Conservation (phyloP, 1,140 invertebrate genomes). For the Pseudomyrmex flavicornis region DNA sequence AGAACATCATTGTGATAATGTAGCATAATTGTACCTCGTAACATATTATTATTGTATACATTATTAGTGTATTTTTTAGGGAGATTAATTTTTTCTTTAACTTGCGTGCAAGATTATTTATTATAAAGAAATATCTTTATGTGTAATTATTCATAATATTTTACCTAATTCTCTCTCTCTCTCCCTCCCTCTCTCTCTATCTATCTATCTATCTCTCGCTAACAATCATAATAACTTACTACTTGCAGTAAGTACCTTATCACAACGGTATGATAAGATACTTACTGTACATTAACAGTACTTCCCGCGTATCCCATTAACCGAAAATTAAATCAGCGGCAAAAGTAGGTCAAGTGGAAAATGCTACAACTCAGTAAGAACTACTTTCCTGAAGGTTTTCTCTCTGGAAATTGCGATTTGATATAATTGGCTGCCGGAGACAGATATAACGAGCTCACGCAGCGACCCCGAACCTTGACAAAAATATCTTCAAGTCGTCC, state of each 20-base stretch:
- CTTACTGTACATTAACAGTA: neutral
- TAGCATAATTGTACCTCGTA: neutral
- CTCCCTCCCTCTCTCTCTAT: too few species aligned
- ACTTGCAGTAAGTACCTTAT: neutral
- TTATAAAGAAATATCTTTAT: too few species aligned
- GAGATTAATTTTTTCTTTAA: too few species aligned
- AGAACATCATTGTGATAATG: neutral
- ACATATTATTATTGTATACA: neutral
- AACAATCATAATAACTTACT: too few species aligned
- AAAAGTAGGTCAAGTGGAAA: neutral
- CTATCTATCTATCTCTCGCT: too few species aligned
- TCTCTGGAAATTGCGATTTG: slow-evolving; percentile 6
- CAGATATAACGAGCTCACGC: neutral
- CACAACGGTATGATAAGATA: neutral
- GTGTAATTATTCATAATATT: too few species aligned
- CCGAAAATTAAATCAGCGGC: neutral
- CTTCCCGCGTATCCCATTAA: slow-evolving; percentile 18
- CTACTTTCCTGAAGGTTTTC: neutral
- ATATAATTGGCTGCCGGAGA: slow-evolving; percentile 15
- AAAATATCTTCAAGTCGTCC: slow-evolving; percentile 9
- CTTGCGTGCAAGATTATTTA: too few species aligned
- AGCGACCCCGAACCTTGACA: neutral
- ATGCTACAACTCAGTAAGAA: neutral
- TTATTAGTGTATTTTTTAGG: neutral
- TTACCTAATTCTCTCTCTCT: too few species aligned